Evolutionary conservation across 1,140 invertebrate species (phyloP).

Genomic region (Armadillidium nasatum): DNA sequence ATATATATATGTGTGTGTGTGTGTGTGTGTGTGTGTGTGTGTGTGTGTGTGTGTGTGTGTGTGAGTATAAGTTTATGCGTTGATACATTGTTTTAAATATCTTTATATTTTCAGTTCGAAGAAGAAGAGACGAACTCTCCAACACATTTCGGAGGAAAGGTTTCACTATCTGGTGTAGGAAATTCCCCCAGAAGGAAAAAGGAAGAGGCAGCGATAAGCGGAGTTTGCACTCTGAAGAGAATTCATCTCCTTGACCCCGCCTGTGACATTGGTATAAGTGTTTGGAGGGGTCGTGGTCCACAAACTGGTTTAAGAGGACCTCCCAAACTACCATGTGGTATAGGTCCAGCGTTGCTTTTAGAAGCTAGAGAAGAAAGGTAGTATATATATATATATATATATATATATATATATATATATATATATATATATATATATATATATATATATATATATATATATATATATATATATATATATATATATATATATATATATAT

Average conservation of each 20-base stretch:
- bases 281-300: constrained; percentile 39
- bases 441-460: too few relatives aligned
- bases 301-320: constrained; percentile 34
- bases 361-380: constrained; percentile 37
- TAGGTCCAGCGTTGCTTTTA: constrained; percentile 37
- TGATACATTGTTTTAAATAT: too few relatives aligned
- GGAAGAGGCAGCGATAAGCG: constrained; percentile 33
- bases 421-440: too few relatives aligned
- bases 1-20: too few relatives aligned
- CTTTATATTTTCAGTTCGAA: not conserved
- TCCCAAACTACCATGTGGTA: constrained; percentile 34
- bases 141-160: not conserved
- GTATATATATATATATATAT: not conserved
- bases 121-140: not conserved
- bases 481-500: too few relatives aligned
- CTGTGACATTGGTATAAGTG: constrained; percentile 41
- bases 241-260: constrained; percentile 41
- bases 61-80: too few relatives aligned
- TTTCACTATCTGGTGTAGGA: not conserved
- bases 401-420: too few relatives aligned
- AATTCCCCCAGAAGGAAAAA: not conserved
- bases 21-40: too few relatives aligned
- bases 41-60: too few relatives aligned
- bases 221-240: constrained; percentile 41
- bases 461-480: too few relatives aligned